A percentile compares a stretch with the other conserved stretches of the same genome.
These are phyloP conservation scores for Cerastis leucographa DNA, from an alignment of 2,888 invertebrate species.

Conservation along the genomic window DNA sequence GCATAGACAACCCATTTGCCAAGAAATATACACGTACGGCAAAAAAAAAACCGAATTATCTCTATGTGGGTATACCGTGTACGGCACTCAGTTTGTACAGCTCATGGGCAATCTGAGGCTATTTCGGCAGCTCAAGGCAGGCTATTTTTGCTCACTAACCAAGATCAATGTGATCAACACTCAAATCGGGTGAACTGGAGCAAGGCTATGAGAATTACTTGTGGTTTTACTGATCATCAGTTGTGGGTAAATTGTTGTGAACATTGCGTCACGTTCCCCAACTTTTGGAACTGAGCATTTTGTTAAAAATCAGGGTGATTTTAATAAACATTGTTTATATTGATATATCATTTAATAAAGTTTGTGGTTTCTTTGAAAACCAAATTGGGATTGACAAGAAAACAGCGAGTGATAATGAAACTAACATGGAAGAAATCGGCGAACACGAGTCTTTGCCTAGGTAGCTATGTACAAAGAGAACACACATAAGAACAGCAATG, in stretches of 20 bases:
- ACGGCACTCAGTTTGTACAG: conserved; percentile 17
- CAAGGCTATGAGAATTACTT: conserved; percentile 64
- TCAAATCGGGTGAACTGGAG: conserved; percentile 58
- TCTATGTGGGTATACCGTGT: background rate
- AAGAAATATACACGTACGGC: conserved; percentile 23
- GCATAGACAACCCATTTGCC: conserved; percentile 25
- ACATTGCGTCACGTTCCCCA: conserved; percentile 28
- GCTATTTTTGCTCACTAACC: conserved; percentile 47
- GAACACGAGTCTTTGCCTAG: background rate
- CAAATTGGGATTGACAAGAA: background rate
- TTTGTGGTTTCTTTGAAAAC: background rate
- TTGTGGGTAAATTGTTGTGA: conserved; percentile 29
- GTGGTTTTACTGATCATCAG: conserved; percentile 52
- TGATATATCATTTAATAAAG: background rate
- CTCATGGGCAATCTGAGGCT: conserved; percentile 50
- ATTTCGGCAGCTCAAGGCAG: conserved; percentile 54
- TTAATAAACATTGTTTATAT: conserved; percentile 16
- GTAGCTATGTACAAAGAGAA: background rate
- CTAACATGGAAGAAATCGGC: background rate
- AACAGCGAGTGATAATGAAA: background rate
- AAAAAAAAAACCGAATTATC: background rate
- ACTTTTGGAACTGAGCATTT: conserved; percentile 11
- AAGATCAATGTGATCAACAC: conserved; percentile 56
- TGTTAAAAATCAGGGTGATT: conserved; percentile 15
- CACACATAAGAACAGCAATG: background rate